Evolutionary conservation across 2,888 invertebrate species (phyloP).

Genomic region (Clepsis dumicolana): DNA sequence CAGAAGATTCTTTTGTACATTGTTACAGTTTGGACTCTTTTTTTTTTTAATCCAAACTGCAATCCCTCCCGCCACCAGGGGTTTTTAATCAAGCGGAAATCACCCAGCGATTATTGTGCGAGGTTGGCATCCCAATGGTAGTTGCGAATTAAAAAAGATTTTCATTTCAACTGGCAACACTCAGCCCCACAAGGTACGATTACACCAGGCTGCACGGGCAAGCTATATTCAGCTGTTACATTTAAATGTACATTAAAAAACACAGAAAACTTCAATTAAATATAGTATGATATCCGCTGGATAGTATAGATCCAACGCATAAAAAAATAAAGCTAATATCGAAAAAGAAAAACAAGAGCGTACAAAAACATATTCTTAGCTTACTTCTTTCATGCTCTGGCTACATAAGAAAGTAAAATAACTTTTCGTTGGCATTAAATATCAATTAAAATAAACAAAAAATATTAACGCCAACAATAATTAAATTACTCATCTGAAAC

Average conservation of each 20-base stretch:
- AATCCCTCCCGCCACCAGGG: slow-evolving; percentile 79
- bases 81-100: slow-evolving; percentile 64
- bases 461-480: not conserved
- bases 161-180: slow-evolving; percentile 62
- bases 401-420: slow-evolving; percentile 45
- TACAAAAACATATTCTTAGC: not conserved
- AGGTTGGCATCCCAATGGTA: slow-evolving; percentile 56
- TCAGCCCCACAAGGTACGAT: slow-evolving; percentile 81
- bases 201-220: slow-evolving; percentile 83
- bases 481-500: not conserved
- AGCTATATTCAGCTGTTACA: slow-evolving; percentile 82
- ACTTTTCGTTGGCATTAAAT: no score
- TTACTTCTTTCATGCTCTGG: not conserved
- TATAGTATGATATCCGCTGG: no score
- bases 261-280: slow-evolving; percentile 19
- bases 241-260: slow-evolving; percentile 50
- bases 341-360: no score
- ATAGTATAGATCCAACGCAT: slow-evolving; percentile 12
- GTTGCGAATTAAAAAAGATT: slow-evolving; percentile 55
- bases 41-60: slow-evolving; percentile 51
- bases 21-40: slow-evolving; percentile 32
- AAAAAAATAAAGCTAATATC: slow-evolving; percentile 22
- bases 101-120: slow-evolving; percentile 72
- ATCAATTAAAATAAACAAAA: slow-evolving; percentile 17
- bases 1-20: slow-evolving; percentile 42